phyloP scores from a whole-genome alignment of 2,888 invertebrate genomes.

The Gari tellinella region DNA sequence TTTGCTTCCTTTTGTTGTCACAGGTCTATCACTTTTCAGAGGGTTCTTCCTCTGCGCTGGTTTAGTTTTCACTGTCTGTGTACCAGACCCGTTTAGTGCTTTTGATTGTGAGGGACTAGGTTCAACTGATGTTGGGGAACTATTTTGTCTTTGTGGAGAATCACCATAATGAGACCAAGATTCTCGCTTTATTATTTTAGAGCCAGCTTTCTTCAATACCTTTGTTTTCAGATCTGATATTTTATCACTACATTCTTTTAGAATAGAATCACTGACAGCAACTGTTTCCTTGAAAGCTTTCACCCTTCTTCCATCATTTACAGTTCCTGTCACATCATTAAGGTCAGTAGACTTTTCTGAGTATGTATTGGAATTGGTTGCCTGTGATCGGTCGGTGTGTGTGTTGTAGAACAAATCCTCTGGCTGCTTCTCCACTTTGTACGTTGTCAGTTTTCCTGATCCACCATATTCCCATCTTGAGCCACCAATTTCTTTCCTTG shows the following conservation, averaged over 20 bases:
- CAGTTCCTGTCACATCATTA: too few relatives aligned
- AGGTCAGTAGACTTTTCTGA: too few relatives aligned
- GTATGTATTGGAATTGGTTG: too few relatives aligned
- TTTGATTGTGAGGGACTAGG: too few relatives aligned
- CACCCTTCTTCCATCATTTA: too few relatives aligned
- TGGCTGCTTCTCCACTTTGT: slow-evolving; percentile 51
- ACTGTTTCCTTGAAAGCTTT: too few relatives aligned
- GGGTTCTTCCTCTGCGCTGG: slow-evolving; percentile 19
- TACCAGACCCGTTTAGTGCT: too few relatives aligned
- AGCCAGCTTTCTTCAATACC: slow-evolving; percentile 69
- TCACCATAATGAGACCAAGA: slow-evolving; percentile 28
- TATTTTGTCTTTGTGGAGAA: too few relatives aligned
- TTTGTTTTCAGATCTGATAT: slow-evolving; percentile 62
- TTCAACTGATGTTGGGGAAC: too few relatives aligned
- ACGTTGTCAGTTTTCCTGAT: slow-evolving; percentile 71
- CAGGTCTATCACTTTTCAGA: slow-evolving; percentile 19
- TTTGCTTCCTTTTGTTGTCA: slow-evolving; percentile 14
- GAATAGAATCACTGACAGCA: too few relatives aligned
- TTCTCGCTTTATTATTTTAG: slow-evolving; percentile 64
- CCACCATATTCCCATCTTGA: slow-evolving; percentile 77
- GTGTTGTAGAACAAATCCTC: too few relatives aligned
- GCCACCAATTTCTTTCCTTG: slow-evolving; percentile 73
- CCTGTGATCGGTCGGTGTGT: too few relatives aligned
- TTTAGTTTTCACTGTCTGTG: background rate
- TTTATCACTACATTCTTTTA: slow-evolving; percentile 13